Evolutionary conservation across 2,797 vertebrate species (phyloP), one percentile per base, ranked within the genome.

Genomic region (Microhierax caerulescens): DNA sequence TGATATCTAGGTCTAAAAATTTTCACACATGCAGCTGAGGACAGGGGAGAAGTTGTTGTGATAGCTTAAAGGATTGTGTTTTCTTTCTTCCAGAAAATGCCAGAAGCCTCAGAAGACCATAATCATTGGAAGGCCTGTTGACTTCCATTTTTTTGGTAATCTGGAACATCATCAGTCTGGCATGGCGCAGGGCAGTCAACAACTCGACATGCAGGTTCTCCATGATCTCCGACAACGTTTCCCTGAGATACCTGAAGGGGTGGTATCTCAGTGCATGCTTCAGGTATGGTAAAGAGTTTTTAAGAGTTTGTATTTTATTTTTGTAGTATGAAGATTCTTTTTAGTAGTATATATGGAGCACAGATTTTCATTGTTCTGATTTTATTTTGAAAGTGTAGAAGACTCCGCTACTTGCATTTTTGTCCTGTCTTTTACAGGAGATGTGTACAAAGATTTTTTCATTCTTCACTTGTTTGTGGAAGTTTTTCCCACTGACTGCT

Each of bases 231-330:
- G 99, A 96, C 99, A 99, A 96, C 99, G 99, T 95, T 99, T 99
- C 97, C 99, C 99, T 67, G 99, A 99, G 98, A 99, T 99, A 98
- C 99, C 99, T 77, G 99, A 99, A 97, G 98, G 98, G 37, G 99
- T 99, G 81, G 99, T 99, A n/a, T 99, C 99, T 97, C 99, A 99
- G 95, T 99, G 98, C 98, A 99, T 99, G 98, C 98, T 99, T 97
- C 99, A 99, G 99, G 99, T 99, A 98, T 70, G 73, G 73, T 81
- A 32, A 90, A 79, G 16, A 67, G 25, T 86, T 39, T 72, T 43
- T 81, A 85, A 41, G n/a, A 56, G 7, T 57, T 2, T 39, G 18
- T 51, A 1, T 39, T 92, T 63, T 39, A 23, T 64, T 43, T 60
- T 50, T 69, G 25, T 56, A 41, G 14, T 41, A 32, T 63, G 30